phyloP scores from a whole-genome alignment of 2,797 vertebrate genomes.

The Syncerus caffer region DNA sequence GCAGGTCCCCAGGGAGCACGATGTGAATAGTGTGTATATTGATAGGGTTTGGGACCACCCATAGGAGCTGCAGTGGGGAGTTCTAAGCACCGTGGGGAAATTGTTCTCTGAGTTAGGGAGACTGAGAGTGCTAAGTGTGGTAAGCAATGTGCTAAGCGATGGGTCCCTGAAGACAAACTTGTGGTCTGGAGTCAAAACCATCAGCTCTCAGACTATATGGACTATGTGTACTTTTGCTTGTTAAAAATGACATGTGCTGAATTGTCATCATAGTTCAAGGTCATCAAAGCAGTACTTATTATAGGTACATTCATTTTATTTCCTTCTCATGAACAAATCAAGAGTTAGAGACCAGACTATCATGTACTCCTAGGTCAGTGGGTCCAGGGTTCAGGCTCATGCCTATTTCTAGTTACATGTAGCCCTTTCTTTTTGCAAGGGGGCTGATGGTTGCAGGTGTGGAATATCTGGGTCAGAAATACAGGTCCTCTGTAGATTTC shows the following conservation, averaged over 20 bases:
- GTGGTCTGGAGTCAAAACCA: conserved; percentile 1
- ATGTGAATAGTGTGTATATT: not conserved
- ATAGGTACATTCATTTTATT: not conserved
- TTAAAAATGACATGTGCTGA: not conserved
- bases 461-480: not conserved
- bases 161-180: not conserved
- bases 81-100: not conserved
- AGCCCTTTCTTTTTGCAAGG: not conserved
- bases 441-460: not conserved
- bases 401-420: not conserved
- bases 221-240: not conserved
- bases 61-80: not conserved
- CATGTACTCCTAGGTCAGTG: not conserved
- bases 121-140: not conserved
- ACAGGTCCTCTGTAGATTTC: not conserved
- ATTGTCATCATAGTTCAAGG: not conserved
- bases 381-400: not conserved
- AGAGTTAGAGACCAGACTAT: not conserved
- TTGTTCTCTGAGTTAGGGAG: not conserved
- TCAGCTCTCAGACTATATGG: not conserved
- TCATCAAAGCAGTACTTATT: not conserved
- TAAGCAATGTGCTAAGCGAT: not conserved
- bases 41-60: not conserved
- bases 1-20: not conserved
- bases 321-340: not conserved